Base-by-base conservation (phyloP, 2,888 invertebrate genomes). In the Muscina levida region DNA sequence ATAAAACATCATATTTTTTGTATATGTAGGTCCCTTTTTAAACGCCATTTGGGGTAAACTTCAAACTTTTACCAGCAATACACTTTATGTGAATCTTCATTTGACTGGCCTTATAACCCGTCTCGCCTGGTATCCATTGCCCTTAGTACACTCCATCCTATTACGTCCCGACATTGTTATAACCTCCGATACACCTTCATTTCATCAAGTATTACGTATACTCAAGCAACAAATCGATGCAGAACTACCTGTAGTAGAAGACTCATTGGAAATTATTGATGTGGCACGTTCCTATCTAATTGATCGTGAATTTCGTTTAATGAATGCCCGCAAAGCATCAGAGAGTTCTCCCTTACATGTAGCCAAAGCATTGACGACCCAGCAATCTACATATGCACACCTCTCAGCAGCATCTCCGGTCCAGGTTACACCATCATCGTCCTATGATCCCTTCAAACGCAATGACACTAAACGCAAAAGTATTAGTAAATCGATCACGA, bases 191-290 rank as follows among this genome's bases (percentile, higher is more conserved):
- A 95, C 98, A 88, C 96, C 96, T 88, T 97, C 97, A 2, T 92
- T 98, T 82, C 95, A 95, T 90, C 97, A 97, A 93, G 97, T 96
- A 82, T 91, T 97, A 84, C 94, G 94, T 77, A 93, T 94, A 59
- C 91, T 98, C 59, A 96, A 97, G 86, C 96, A 97, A 84, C 95
- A 96, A 90, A 94, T 98, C 65, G 98, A 98, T 89, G 94, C 95
- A 79, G 92, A 94, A 87, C 92, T 96, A 82, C 92, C 91, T 8
- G 88, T 90, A 3, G 89, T 88, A 0, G 91, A 91, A 82, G 90
- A 95, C 86, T 91, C 91, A 0, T 88, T 92, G 26, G 93, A 93
- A 84, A 91, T 96, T 62, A 93, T 97, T 22, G 93, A 94, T 87
- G 94, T 95, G 87, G 97, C 97, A 13, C 93, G 95, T 79, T 93